phyloP scores from a whole-genome alignment of 2,888 invertebrate species.

The Acleris cristana region DNA sequence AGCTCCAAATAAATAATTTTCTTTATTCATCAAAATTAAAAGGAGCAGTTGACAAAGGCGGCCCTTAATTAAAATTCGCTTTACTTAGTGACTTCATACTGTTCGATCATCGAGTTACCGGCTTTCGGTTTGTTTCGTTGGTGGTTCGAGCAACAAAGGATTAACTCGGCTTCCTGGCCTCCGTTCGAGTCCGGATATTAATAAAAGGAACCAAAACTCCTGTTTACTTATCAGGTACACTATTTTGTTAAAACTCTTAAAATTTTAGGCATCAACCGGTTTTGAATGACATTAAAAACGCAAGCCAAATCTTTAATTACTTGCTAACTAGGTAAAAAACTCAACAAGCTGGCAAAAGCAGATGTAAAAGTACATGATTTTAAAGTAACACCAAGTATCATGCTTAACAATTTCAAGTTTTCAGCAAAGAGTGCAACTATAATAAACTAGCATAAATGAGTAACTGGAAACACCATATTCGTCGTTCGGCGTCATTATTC shows the following conservation, averaged over 20 bases:
- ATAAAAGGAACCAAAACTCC: constrained; percentile 15
- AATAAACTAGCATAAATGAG: too few relatives aligned
- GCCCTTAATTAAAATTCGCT: constrained; percentile 77
- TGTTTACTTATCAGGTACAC: not conserved
- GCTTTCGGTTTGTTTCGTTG: constrained; percentile 52
- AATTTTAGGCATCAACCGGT: too few relatives aligned
- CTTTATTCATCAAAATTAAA: constrained; percentile 83
- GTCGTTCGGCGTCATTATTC: constrained; percentile 1
- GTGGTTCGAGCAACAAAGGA: constrained; percentile 48
- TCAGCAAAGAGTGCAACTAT: too few relatives aligned
- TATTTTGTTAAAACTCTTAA: not conserved
- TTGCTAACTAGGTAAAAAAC: too few relatives aligned
- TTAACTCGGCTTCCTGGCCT: constrained; percentile 14
- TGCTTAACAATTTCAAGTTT: too few relatives aligned
- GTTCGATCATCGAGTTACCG: constrained; percentile 59
- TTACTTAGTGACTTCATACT: constrained; percentile 60
- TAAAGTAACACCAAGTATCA: too few relatives aligned
- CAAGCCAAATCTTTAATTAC: too few relatives aligned
- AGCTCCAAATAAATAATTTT: constrained; percentile 80
- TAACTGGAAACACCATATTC: too few relatives aligned
- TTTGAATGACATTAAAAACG: too few relatives aligned
- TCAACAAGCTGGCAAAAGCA: too few relatives aligned
- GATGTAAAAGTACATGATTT: too few relatives aligned
- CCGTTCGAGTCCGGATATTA: constrained; percentile 15
- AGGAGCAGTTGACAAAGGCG: constrained; percentile 80